phyloP scores from a whole-genome alignment of 2,113 vertebrate species.

The Hippocampus comes region DNA sequence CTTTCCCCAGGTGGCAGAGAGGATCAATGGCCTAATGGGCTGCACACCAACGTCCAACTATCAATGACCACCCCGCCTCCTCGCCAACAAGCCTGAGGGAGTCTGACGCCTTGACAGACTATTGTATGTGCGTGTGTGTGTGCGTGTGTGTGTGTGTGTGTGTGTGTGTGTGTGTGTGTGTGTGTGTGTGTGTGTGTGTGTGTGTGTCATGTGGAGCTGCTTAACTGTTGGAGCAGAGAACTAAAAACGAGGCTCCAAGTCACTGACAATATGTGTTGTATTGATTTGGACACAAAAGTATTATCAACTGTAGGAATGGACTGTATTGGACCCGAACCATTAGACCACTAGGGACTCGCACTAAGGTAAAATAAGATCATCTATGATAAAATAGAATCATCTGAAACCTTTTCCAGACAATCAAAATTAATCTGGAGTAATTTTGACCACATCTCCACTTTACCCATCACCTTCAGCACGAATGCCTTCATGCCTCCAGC shows the following conservation, averaged over 20 bases:
- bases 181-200: conserved; percentile 19
- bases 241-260: conserved; percentile 25
- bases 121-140: conserved; percentile 38
- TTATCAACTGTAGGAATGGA: not conserved
- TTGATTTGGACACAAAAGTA: conserved; percentile 7
- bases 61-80: conserved; percentile 54
- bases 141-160: conserved; percentile 33
- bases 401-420: not conserved
- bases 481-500: conserved; percentile 20
- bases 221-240: conserved; percentile 43
- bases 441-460: not conserved
- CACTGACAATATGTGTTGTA: conserved; percentile 10
- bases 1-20: conserved; percentile 64
- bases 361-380: too few species aligned
- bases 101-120: conserved; percentile 32
- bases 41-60: conserved; percentile 38
- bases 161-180: conserved; percentile 32
- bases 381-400: too few species aligned
- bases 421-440: not conserved
- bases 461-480: conserved; percentile 35
- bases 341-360: too few species aligned
- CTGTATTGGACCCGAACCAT: not conserved
- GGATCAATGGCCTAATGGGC: conserved; percentile 62
- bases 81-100: conserved; percentile 28
- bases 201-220: conserved; percentile 38